Evolutionary conservation across 1,140 invertebrate species (phyloP), one percentile per base, ranked within the genome.

Genomic region (Euwallacea fornicatus): DNA sequence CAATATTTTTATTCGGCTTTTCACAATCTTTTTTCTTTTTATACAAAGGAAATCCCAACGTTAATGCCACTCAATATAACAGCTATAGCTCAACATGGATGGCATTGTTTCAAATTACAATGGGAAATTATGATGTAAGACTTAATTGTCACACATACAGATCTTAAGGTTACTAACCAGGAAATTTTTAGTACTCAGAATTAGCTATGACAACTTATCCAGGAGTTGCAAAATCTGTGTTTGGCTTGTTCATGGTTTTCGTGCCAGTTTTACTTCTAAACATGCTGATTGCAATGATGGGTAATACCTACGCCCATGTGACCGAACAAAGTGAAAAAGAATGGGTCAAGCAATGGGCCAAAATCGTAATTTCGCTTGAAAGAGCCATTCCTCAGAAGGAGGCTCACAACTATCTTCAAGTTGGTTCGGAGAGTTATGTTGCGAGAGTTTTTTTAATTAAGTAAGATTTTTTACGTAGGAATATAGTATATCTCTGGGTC

Each of bases 271-370:
- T 99, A 13, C 84, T 99, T 74, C 86, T 98, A 6, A 99, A 99
- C 88, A 95, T 99, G 95, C 87, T 99, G 78, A 98, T 98, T 75
- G 97, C 97, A 69, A 98, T 98, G 96, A 98, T 99, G 96, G 96
- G 95, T 10, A 98, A 98, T 81, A 98, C 96, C 0, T 99, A 98
- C 79, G 96, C 97, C 4, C 93, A 98, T 75, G 95, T 99, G 59
- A 99, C 98, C 70, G 93, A 96, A 80, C 95, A 97, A 80, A 98
- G 96, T 56, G 97, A 99, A 82, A 98, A 98, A 81, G 97, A 99
- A 82, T 99, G 95, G 93, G 91, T 98, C 80, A 98, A 98, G 84
- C 97, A 97, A 87, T 99, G 97, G 95, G 97, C 97, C 0, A 98
- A 99, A 83, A 98, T 98, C 74, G 95, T 99, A 6, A 95, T 99